Conservation (phyloP, 2,888 invertebrate genomes). For the Druceiella hillmani region DNA sequence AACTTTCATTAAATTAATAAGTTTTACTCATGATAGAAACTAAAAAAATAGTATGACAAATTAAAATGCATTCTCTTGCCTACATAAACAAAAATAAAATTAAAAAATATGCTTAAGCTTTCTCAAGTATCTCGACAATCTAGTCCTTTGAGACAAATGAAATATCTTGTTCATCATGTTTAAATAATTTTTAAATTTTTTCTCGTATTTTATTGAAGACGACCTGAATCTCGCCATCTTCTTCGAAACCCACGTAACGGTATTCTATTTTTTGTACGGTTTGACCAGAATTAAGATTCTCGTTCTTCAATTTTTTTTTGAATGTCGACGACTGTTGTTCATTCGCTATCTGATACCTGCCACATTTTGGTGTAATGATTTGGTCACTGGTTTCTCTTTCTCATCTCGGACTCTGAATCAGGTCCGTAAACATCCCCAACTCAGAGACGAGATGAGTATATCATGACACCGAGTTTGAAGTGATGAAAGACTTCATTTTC, state of each 20-base stretch:
- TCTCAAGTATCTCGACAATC: slow-evolving; percentile 12
- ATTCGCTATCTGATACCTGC: too few relatives aligned
- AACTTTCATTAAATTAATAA: too few relatives aligned
- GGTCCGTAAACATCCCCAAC: slow-evolving; percentile 9
- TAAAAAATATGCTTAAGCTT: too few relatives aligned
- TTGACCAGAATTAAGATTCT: slow-evolving; percentile 6
- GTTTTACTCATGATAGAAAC: too few relatives aligned
- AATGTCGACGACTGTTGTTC: too few relatives aligned
- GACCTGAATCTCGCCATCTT: slow-evolving; percentile 16
- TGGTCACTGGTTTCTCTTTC: too few relatives aligned
- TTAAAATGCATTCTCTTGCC: too few relatives aligned
- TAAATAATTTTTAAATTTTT: slow-evolving; percentile 14
- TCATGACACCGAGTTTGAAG: slow-evolving; percentile 6
- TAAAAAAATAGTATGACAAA: too few relatives aligned
- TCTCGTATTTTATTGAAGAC: slow-evolving; percentile 17
- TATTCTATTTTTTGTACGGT: slow-evolving; percentile 12
- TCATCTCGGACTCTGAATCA: slow-evolving; percentile 7
- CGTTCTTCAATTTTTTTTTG: slow-evolving; percentile 9
- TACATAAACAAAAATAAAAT: too few relatives aligned
- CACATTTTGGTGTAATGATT: too few relatives aligned
- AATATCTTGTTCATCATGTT: slow-evolving; percentile 16
- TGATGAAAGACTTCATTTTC: slow-evolving; percentile 10
- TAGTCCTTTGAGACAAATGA: slow-evolving; percentile 15
- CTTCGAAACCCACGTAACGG: slow-evolving; percentile 16
- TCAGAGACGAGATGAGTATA: slow-evolving; percentile 3